phyloP scores from a whole-genome alignment of 1,140 invertebrate species.

The Meloidogyne hapla region DNA sequence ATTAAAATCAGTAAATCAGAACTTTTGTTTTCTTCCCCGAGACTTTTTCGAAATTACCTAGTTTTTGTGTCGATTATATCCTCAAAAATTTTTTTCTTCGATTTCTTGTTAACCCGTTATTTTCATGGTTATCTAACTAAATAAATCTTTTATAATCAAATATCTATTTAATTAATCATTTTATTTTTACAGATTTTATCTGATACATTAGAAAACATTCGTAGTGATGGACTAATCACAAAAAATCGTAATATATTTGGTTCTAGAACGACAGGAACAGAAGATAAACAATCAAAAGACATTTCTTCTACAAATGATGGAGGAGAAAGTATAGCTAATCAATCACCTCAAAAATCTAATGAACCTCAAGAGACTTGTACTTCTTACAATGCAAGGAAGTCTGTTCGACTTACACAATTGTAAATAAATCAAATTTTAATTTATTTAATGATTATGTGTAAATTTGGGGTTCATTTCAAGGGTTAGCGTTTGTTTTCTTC shows the following conservation, averaged over 20 bases:
- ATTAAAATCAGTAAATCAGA: too few species aligned
- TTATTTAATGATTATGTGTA: background rate
- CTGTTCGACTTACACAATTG: background rate
- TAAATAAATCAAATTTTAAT: background rate
- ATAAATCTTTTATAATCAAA: too few species aligned
- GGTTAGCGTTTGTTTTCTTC: too few species aligned
- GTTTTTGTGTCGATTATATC: too few species aligned
- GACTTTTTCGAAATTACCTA: too few species aligned
- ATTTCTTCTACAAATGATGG: background rate
- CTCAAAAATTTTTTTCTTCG: too few species aligned
- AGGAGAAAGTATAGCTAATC: background rate
- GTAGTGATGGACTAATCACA: slow-evolving; percentile 24
- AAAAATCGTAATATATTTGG: slow-evolving; percentile 19
- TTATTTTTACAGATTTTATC: slow-evolving; percentile 11
- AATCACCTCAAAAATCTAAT: background rate
- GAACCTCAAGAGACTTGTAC: background rate
- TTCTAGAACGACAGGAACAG: background rate
- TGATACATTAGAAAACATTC: slow-evolving; percentile 18
- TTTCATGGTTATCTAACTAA: too few species aligned
- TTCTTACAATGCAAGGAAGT: background rate
- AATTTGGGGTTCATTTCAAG: background rate
- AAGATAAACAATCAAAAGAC: background rate
- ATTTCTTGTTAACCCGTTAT: too few species aligned
- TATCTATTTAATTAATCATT: background rate
- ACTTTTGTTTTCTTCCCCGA: too few species aligned